Evolutionary conservation across 2,797 vertebrate genomes (phyloP).

Genomic region (Sciaenops ocellatus): DNA sequence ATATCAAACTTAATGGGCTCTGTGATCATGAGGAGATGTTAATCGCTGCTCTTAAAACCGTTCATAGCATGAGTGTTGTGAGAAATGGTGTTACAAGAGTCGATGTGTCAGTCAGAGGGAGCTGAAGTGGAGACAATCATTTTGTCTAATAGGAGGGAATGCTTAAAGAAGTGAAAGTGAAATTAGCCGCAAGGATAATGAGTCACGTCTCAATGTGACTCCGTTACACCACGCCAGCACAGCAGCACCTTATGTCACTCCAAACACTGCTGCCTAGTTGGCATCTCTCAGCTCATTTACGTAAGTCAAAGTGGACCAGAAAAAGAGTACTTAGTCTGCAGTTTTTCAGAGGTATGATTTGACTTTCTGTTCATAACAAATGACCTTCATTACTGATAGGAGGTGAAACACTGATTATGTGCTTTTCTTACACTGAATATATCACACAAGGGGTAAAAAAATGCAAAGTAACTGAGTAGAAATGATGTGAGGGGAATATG

Average conservation of each 20-base stretch:
- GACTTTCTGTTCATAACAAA: conserved; percentile 9
- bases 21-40: conserved; percentile 24
- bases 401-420: neutral
- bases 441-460: neutral
- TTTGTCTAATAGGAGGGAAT: conserved; percentile 41
- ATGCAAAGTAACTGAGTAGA: neutral
- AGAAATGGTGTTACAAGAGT: neutral
- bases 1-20: conserved; percentile 18
- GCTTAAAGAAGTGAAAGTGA: conserved; percentile 52
- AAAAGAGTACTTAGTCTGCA: conserved; percentile 31
- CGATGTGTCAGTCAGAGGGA: conserved; percentile 30
- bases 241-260: conserved; percentile 60
- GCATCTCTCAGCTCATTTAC: conserved; percentile 41
- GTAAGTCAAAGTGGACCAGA: conserved; percentile 19
- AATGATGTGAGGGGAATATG: neutral
- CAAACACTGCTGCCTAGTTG: conserved; percentile 55
- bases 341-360: conserved; percentile 20
- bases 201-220: conserved; percentile 77
- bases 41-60: conserved; percentile 20
- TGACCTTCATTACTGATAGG: conserved; percentile 20
- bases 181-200: conserved; percentile 71
- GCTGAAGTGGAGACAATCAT: conserved; percentile 57
- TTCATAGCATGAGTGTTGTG: conserved; percentile 11
- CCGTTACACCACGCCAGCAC: conserved; percentile 23
- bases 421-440: conserved; percentile 5